Percentiles rank a stretch among this genome's conserved stretches.
Conservation (phyloP, 64 coral and sea anemone genomes). For the Stichodactyla helianthus region DNA sequence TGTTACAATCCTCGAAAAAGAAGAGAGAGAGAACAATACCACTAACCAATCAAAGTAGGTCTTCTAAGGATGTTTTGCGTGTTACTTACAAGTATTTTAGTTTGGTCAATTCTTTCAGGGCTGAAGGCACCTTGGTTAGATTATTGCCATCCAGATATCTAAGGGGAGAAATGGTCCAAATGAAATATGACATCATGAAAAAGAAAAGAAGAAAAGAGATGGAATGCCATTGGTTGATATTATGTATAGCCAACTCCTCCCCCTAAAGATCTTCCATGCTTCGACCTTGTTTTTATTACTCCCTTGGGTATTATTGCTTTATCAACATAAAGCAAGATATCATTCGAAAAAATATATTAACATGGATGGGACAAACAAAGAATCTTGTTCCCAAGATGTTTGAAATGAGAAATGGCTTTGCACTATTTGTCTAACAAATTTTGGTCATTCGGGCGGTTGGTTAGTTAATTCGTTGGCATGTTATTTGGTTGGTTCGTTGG, state of each 20-base stretch:
- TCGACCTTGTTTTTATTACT: background rate
- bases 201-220: background rate
- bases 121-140: background rate
- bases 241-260: background rate
- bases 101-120: background rate
- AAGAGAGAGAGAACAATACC: background rate
- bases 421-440: too few relatives aligned
- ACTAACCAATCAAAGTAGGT: background rate
- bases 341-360: too few relatives aligned
- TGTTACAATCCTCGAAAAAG: background rate
- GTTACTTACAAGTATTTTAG: constrained; percentile 2
- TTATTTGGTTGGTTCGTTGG: too few relatives aligned
- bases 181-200: background rate
- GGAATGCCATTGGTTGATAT: background rate
- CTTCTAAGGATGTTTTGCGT: background rate
- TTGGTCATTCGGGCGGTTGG: too few relatives aligned
- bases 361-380: too few relatives aligned
- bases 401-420: too few relatives aligned
- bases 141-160: background rate
- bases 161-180: background rate
- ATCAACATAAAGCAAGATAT: too few relatives aligned
- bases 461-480: too few relatives aligned
- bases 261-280: background rate
- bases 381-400: too few relatives aligned
- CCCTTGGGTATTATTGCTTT: too few relatives aligned